phyloP scores from a whole-genome alignment of 2,888 invertebrate species.

The Silvanus unidentatus region DNA sequence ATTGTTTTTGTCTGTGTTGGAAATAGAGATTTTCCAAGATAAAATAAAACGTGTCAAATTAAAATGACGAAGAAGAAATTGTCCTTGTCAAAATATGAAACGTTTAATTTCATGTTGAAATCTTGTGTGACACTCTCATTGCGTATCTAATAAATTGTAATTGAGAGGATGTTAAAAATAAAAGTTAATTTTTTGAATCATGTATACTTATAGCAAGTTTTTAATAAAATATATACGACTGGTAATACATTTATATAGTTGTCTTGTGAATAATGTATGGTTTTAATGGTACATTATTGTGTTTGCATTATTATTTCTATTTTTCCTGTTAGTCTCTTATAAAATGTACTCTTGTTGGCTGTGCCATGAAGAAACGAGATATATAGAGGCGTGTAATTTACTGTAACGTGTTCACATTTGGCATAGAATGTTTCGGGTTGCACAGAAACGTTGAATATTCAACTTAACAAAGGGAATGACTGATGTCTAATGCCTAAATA shows the following conservation, averaged over 20 bases:
- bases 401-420: conserved; percentile 27
- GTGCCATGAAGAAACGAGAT: conserved; percentile 19
- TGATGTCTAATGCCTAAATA: conserved; percentile 19
- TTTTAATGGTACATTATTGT: neutral
- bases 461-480: conserved; percentile 25
- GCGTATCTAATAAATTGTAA: neutral
- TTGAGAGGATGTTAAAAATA: neutral
- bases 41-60: too few species aligned
- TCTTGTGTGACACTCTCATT: conserved; percentile 15
- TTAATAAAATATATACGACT: conserved; percentile 1
- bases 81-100: conserved; percentile 22
- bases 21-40: too few species aligned
- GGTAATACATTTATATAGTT: neutral
- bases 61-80: conserved; percentile 15
- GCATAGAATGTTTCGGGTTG: conserved; percentile 23
- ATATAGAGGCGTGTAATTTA: conserved; percentile 25
- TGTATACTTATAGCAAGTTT: neutral
- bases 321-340: too few species aligned
- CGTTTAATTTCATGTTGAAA: conserved; percentile 20
- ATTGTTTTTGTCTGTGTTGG: too few species aligned
- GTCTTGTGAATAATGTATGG: conserved; percentile 1
- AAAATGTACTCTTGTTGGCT: conserved; percentile 12
- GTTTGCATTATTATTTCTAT: too few species aligned
- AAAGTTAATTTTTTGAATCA: neutral
- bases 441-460: conserved; percentile 20